Base-by-base conservation (phyloP, 1,140 invertebrate species). In the Uloborus diversus region DNA sequence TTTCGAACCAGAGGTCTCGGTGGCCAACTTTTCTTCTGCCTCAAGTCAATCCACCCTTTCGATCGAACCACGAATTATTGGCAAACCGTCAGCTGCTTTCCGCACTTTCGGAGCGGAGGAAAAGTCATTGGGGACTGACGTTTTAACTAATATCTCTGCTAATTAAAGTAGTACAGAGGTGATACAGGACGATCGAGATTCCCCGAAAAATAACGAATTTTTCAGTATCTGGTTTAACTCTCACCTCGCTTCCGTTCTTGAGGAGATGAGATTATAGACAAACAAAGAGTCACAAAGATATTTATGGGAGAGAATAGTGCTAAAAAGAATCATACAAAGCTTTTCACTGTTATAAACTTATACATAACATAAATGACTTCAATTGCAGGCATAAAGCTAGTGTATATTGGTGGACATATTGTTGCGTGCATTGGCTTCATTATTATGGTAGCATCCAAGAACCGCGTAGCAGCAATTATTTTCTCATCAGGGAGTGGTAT, bases 401-500 rank as follows among this genome's bases (percentile, higher is more conserved):
- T 98, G 0, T 98, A 98, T 84, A 91, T 98, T 2, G 92, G 93
- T 66, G 95, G 96, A 20, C 90, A 97, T 5, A 88, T 96, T 14
- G 93, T 95, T 56, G 97, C 97, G 86, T 93, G 92, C 35, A 86
- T 90, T 37, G 96, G 96, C 9, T 97, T 97, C 95, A 89, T 94
- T 79, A 85, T 94, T 62, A 94, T 98, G 92, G 95, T 94, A 0
- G 76, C 93, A 3, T 90, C 91, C 0, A 90, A 92, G 56, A 91
- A 93, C 80, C 92, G 90, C 71, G 88, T 90, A 28, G 93, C 92
- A 17, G 94, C 96, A 0, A 92, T 97, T 53, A 83, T 96, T 7
- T 95, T 96, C 84, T 96, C 94, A 56, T 94, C 93, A 91, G 92
- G 93, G 0, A 94, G 94, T 4, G 96, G 96, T 0, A 92, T 99